Conservation (phyloP, 2,797 vertebrate species). For the Phataginus tricuspis region DNA sequence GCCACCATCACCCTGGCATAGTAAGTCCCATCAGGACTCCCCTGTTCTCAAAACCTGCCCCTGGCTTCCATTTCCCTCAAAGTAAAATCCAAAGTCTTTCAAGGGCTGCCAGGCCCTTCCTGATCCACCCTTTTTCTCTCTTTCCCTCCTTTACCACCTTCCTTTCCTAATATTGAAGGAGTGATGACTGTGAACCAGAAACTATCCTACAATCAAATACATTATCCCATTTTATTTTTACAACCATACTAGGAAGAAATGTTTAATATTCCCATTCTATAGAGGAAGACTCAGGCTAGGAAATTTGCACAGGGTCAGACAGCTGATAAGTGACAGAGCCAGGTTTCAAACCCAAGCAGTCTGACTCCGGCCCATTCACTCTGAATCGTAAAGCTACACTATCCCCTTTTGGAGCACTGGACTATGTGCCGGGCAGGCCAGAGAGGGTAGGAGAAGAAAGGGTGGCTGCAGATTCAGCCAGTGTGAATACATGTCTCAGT, state of each 20-base stretch:
- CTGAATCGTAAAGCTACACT: neutral
- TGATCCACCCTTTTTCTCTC: neutral
- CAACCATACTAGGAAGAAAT: neutral
- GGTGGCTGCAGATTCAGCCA: neutral
- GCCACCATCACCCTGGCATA: too few relatives aligned
- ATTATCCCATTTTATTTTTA: neutral
- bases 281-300: neutral
- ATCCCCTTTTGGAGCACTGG: neutral
- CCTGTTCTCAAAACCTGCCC: neutral
- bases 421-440: too few relatives aligned
- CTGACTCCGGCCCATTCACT: rapidly evolving
- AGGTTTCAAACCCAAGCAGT: neutral
- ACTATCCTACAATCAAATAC: neutral
- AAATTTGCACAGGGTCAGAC: neutral
- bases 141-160: rapidly evolving
- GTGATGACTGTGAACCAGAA: neutral
- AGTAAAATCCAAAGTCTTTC: neutral
- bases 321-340: neutral
- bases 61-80: neutral
- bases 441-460: neutral
- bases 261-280: neutral
- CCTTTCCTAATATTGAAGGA: neutral
- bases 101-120: too few relatives aligned
- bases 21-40: neutral
- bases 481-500: too few relatives aligned